phyloP scores from a whole-genome alignment of 2,113 vertebrate genomes.

The Dinomys branickii region DNA sequence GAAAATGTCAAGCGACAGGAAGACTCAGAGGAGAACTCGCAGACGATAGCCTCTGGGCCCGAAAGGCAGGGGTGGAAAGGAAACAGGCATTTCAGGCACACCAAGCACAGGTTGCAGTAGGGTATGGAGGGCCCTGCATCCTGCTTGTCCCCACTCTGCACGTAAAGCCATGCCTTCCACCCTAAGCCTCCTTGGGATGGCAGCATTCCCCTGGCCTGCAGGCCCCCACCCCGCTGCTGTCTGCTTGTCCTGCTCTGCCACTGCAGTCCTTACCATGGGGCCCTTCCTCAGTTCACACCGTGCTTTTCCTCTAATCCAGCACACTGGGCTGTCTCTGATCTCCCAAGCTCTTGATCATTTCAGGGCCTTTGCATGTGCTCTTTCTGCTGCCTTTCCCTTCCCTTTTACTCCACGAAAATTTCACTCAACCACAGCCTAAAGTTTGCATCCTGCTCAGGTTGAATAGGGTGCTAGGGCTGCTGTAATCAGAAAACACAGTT shows the following conservation, averaged over 20 bases:
- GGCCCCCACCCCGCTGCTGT: rapidly evolving
- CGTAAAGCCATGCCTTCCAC: rapidly evolving
- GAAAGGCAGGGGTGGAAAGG: rapidly evolving
- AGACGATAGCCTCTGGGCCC: background rate
- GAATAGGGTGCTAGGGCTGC: rapidly evolving
- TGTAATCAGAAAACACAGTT: background rate
- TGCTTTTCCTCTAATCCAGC: background rate
- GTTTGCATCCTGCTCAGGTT: background rate
- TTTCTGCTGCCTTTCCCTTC: background rate
- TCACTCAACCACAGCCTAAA: background rate
- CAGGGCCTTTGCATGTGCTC: background rate
- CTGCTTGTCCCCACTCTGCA: background rate
- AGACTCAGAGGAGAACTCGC: background rate
- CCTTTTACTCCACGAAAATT: background rate
- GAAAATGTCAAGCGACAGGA: background rate
- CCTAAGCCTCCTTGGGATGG: rapidly evolving
- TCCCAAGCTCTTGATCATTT: rapidly evolving
- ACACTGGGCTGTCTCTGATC: background rate
- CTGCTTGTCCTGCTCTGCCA: too few relatives aligned
- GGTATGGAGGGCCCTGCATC: rapidly evolving
- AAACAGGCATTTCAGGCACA: rapidly evolving
- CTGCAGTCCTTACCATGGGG: background rate
- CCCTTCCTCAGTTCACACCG: background rate
- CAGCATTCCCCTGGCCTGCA: background rate
- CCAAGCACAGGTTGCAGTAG: background rate